Conservation (phyloP, 2,797 vertebrate species). For the Antennarius maculatus region DNA sequence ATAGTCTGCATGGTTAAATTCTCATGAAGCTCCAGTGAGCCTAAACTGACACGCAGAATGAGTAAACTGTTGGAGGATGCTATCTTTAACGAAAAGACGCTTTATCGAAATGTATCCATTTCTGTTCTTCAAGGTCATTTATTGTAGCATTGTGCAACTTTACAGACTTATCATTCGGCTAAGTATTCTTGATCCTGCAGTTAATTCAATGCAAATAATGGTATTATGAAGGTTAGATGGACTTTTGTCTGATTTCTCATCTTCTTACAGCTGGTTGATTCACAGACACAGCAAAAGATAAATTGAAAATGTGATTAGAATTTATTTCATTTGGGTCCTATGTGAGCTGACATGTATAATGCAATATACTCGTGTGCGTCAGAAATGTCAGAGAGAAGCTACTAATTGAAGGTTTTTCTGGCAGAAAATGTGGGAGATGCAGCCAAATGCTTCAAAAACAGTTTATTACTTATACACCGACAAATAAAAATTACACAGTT, state of each 20-base stretch:
- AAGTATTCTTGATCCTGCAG: not conserved
- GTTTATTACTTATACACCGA: conserved; percentile 2
- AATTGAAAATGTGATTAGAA: not conserved
- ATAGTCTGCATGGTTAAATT: not conserved
- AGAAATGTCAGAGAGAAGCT: not conserved
- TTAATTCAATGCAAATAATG: not conserved
- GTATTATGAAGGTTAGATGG: not conserved
- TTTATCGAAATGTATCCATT: not conserved
- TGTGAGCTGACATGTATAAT: not conserved
- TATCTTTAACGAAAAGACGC: not conserved
- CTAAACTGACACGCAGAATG: not conserved
- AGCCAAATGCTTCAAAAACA: conserved; percentile 21
- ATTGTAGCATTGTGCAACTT: conserved; percentile 8
- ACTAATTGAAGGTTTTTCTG: not conserved
- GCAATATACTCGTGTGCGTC: not conserved
- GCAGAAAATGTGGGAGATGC: conserved; percentile 3
- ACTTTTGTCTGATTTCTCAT: not conserved
- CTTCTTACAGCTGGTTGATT: not conserved
- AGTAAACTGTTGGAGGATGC: conserved; percentile 7
- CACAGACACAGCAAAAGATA: not conserved
- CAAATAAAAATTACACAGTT: not conserved
- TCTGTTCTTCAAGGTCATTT: not conserved
- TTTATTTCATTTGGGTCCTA: not conserved
- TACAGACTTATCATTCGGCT: not conserved
- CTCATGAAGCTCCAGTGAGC: not conserved